A percentile compares a stretch with the other conserved stretches of the same genome.
Evolutionary conservation across 2,113 vertebrate genomes (phyloP).

Genomic region (Siniperca chuatsi): DNA sequence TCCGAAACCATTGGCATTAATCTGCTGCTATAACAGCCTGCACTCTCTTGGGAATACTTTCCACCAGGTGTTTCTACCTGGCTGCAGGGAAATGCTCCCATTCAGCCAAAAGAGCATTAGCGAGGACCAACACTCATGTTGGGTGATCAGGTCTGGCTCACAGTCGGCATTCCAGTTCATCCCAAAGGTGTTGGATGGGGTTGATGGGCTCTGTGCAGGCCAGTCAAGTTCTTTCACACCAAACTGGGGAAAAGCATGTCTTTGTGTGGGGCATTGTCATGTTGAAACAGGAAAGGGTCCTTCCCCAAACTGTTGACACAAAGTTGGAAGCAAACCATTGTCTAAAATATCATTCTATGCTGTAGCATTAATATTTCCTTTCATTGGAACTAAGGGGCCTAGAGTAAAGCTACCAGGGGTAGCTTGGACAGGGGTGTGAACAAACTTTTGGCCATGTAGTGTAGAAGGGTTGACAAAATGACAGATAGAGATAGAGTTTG

Average conservation of each 20-base stretch:
- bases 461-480: background rate
- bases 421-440: background rate
- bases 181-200: background rate
- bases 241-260: background rate
- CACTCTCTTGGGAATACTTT: background rate
- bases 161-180: too few species aligned
- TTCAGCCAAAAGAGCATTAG: background rate
- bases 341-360: background rate
- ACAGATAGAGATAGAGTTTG: slow-evolving; percentile 9
- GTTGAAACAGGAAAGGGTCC: background rate
- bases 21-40: background rate
- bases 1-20: too few species aligned
- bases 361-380: background rate
- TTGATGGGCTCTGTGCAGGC: background rate
- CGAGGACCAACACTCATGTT: background rate
- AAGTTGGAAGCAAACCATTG: background rate
- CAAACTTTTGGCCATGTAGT: background rate
- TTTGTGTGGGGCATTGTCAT: background rate
- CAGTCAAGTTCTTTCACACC: background rate
- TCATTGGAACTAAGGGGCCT: background rate
- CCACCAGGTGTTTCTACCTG: background rate
- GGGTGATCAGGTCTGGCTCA: background rate
- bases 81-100: background rate
- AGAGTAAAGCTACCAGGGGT: background rate
- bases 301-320: background rate